Base-by-base conservation (phyloP, 2,888 invertebrate species). In the Pachydiplax longipennis region DNA sequence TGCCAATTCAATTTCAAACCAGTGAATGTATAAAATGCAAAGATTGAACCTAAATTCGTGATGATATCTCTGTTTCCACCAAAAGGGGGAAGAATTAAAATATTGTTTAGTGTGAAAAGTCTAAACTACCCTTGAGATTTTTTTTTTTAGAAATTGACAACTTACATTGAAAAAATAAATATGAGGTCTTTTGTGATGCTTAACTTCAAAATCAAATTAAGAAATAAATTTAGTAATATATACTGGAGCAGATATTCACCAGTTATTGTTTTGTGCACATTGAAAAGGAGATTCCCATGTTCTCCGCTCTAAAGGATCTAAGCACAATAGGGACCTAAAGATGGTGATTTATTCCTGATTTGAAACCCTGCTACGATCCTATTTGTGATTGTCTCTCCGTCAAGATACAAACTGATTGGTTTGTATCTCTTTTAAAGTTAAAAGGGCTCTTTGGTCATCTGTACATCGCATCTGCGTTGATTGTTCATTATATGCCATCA, bases 241-340 rank as follows among this genome's bases (percentile, higher is more conserved):
- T 48, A 90, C 90, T 87, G 87, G 61, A 61, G 65, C 65, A 87
- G 87, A 61, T 65, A 87, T 61, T 37, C 58, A 87, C 87, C 87
- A 87, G 87, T 87, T 87, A 87, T 87, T 87, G 87, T 87, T 65
- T 87, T 87, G 87, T 87, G 87, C 87, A 87, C 87, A 87, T 61
- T 87, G 22, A 87, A 61, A 61, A 61, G 87, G 61, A 61, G 61
- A 61, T 65, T 61, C 61, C 61, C 58, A n/a, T 13, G 37, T n/a
- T 61, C 87, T 87, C 87, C 87, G 6, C 31, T 25, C 87, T 87
- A 87, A 87, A 87, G 87, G 87, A 87, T 87, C 87, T 87, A 87
- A 87, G 87, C 87, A 87, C 87, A 87, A 61, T 87, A 87, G 87
- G 87, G 87, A 87, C 87, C 87, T 87, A 87, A 37, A 65, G 87